Base-by-base conservation (phyloP, 35 echinoderm and acorn worm genomes). In the Acanthaster planci region DNA sequence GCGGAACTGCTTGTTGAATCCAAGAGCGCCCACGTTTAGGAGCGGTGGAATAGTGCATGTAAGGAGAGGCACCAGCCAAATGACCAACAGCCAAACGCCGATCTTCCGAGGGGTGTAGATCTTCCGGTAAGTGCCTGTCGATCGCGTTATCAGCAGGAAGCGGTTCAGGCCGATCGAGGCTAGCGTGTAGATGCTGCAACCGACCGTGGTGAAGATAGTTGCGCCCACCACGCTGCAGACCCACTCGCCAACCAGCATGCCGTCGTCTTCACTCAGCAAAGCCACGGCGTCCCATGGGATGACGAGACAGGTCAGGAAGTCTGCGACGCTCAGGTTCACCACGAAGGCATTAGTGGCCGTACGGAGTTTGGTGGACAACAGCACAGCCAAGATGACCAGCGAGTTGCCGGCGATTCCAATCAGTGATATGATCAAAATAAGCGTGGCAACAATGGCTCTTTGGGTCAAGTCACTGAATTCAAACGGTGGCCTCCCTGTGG, bases 281-380 rank as follows among this genome's bases (percentile, higher is more conserved):
- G 94, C 94, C 17, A 97, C 84, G 26, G 92, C 84, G 39, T 97
- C 89, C 79, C 79, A 87, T 4, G 90, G 90, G 2, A 97, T 82
- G 0, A 85, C 80, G 17, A 92, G 36, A 75, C 82, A 92, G 1
- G 94, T 92, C 18, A 92, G 86, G 17, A 98, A 55, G 55, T 98
- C 95, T 5, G 95, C 92, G 8, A 93, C n/a, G 77, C 87, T 89
- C 6, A 98, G 87, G 55, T 98, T 98, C 53, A 98, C 95, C 18
- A 98, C 91, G 80, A 93, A 98, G 2, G 92, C 91, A 52, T 98
- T 98, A 0, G 95, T 93, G 14, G 85, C 85, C n/a, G 91, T 98
- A 15, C 92, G 88, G 53, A 98, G 76, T 60, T 87, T 85, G 3
- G 81, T 76, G 15, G 91, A 93, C 15, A 98, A 18, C 17, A 83